Conservation (phyloP, 2,113 vertebrate species). For the Ctenomys sociabilis region DNA sequence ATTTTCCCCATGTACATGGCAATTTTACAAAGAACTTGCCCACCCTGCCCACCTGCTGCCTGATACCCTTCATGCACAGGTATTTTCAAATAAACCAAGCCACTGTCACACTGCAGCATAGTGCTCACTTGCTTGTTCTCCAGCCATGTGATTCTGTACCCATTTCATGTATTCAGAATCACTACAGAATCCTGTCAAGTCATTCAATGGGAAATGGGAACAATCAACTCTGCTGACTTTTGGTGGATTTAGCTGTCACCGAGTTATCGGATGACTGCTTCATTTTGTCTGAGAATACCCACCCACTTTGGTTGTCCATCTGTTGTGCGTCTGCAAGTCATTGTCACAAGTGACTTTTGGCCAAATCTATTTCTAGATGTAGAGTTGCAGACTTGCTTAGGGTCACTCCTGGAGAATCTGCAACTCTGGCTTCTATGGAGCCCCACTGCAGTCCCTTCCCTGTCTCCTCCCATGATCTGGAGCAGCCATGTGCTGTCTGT, state of each 20-base stretch:
- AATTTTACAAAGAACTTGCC: not conserved
- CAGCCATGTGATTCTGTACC: not conserved
- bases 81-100: not conserved
- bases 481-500: not conserved
- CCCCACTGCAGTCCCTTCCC: not conserved
- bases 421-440: not conserved
- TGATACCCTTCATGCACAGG: not conserved
- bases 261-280: not conserved
- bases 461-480: not conserved
- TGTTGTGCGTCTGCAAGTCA: not conserved
- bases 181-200: not conserved
- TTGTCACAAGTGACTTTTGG: not conserved
- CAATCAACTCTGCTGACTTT: not conserved
- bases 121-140: not conserved
- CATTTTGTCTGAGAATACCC: not conserved
- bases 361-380: not conserved
- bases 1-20: not conserved
- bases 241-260: not conserved
- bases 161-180: not conserved
- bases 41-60: not conserved
- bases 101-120: not conserved
- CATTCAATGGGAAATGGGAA: not conserved
- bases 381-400: not conserved
- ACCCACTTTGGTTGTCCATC: not conserved
- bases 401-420: not conserved